Conservation (phyloP, 2,797 vertebrate species). For the Phalloptychus januarius region DNA sequence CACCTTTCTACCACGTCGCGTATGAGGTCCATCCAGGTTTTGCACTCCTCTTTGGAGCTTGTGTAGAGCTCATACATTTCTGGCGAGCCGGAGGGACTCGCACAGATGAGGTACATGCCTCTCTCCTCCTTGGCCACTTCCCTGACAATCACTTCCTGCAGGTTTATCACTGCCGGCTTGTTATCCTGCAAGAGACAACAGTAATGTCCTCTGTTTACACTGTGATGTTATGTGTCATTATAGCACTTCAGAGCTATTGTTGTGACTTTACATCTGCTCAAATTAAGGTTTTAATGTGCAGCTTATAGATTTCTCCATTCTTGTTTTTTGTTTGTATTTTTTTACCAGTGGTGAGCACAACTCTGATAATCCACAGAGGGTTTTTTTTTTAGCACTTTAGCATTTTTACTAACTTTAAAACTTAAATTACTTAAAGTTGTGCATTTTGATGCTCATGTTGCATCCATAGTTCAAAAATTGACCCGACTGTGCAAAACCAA, state of each 20-base stretch:
- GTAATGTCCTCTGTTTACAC: not conserved
- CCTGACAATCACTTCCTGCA: conserved; percentile 91
- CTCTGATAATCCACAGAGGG: no score
- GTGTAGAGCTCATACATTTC: conserved; percentile 95
- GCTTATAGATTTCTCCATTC: no score
- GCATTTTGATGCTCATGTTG: no score
- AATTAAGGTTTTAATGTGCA: not conserved
- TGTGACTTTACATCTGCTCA: not conserved
- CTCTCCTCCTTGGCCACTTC: conserved; percentile 91
- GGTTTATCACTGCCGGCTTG: conserved; percentile 87
- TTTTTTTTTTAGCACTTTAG: no score
- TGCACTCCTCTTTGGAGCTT: conserved; percentile 85
- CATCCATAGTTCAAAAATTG: no score
- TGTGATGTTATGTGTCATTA: not conserved
- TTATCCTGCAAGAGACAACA: conserved; percentile 81
- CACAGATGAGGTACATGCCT: conserved; percentile 92
- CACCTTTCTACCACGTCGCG: conserved; percentile 88
- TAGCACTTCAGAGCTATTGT: not conserved
- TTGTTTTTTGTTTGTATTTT: no score
- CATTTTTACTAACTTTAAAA: no score
- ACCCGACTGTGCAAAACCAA: no score
- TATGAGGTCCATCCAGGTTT: conserved; percentile 86
- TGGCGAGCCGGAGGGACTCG: conserved; percentile 78
- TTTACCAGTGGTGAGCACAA: no score
- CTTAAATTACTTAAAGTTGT: no score